Base-by-base conservation (phyloP, 2,888 invertebrate genomes). In the Drosophila lutescens region DNA sequence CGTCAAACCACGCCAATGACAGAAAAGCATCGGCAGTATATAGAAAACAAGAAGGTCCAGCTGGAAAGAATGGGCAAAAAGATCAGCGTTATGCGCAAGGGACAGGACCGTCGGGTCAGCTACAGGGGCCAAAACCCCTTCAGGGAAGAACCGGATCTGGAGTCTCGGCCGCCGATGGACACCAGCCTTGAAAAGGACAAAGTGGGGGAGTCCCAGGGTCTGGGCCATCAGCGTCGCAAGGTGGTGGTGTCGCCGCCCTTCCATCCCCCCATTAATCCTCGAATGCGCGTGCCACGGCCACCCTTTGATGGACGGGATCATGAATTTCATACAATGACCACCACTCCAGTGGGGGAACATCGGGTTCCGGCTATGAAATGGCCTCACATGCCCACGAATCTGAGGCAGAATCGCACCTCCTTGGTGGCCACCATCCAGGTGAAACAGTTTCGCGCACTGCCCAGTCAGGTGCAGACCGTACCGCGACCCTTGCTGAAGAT, bases 271-370 rank as follows among this genome's bases (percentile, higher is more conserved):
- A 36, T 85, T 1, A 85, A 85, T 74, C 87, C 84, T 0, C 76
- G 85, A 12, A 60, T 85, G 6, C 85, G 77, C 8, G 59, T 68
- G 46, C 85, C 85, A 2, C 77, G 66, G 1, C 85, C 85, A 0
- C 85, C 85, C 1, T 85, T 85, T 26, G 85, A 85, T 70, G 87
- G 59, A 0, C 70, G 85, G 4, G 80, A 86, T 20, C 76, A 75
- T 7, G 82, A 85, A 38, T 86, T 75, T 30, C 85, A 85, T 53
- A 86, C 85, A 0, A 36, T 63, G 60, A 43, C 9, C 10, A 10
- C 61, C 6, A 40, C 62, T 20, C 20, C 20, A 2, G 6, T 13
- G 13, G 15, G 9, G 41, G 66, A 43, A 50, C 71, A 65, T 0
- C n/a, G 58, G 0, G 66, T 54, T n/a, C 55, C 71, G 6, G 26